phyloP scores from a whole-genome alignment of 2,113 vertebrate genomes.

The Sigmodon hispidus region DNA sequence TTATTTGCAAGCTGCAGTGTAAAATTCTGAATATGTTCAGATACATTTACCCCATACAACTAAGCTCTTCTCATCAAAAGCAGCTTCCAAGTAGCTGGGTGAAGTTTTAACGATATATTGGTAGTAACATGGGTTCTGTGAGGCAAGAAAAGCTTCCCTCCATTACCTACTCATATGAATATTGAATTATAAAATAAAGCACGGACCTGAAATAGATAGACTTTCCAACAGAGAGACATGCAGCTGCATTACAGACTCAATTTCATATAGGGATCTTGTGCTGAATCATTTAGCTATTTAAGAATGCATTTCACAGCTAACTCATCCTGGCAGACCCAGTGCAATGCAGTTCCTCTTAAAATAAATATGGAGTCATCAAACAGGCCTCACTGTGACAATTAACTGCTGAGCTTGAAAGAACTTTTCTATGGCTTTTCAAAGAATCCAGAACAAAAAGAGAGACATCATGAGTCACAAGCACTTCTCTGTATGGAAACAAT shows the following conservation, averaged over 20 bases:
- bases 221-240: conserved; percentile 73
- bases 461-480: conserved; percentile 50
- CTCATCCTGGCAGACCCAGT: conserved; percentile 78
- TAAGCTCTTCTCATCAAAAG: conserved; percentile 51
- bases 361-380: conserved; percentile 81
- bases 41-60: conserved; percentile 44
- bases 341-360: conserved; percentile 76
- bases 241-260: conserved; percentile 72
- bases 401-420: conserved; percentile 75
- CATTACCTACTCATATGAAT: conserved; percentile 78
- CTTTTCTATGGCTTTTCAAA: conserved; percentile 72
- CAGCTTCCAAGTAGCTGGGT: conserved; percentile 41
- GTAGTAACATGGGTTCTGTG: conserved; percentile 66
- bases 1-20: conserved; percentile 70
- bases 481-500: conserved; percentile 32
- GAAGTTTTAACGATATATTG: conserved; percentile 54
- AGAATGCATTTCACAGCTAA: conserved; percentile 76
- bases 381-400: conserved; percentile 76
- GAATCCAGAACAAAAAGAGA: conserved; percentile 65
- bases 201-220: conserved; percentile 70
- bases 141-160: conserved; percentile 67
- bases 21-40: conserved; percentile 70
- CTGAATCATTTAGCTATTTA: conserved; percentile 80
- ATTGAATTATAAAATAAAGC: conserved; percentile 80
- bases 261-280: conserved; percentile 72